Evolutionary conservation across 2,797 vertebrate genomes (phyloP), one percentile per base, ranked within the genome.

Genomic region (Microctenopoma stevenorrisi): DNA sequence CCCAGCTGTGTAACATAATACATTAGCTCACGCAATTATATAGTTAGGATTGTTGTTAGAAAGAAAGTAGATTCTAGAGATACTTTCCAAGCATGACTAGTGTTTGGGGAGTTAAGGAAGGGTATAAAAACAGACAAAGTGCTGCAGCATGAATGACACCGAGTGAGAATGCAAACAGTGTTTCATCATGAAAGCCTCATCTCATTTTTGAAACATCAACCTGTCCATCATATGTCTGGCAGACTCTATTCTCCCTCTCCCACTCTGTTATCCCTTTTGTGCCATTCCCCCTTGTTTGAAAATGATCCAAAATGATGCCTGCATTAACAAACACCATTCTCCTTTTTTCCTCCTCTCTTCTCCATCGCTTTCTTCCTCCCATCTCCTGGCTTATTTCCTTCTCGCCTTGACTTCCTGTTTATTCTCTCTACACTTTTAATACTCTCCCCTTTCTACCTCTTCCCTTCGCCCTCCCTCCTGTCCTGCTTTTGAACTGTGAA

Each of bases 121-220:
- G 72, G 64, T 15, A 4, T 61, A 66, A 77, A 56, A 63, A 65
- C 59, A 66, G 64, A 72, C 13, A 48, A 60, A 75, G 53, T 42
- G 40, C 15, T 56, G 61, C 22, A 50, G 5, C 65, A 72, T 79
- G 83, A 88, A 63, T 80, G 77, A 57, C 58, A 77, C 26, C 47
- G 48, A 44, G 68, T 3, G 60, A 72, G 68, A 67, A 68, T 59
- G 64, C 70, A 81, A 85, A 78, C 52, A 74, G 58, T 58, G 57
- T 89, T 90, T 91, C 72, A 75, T 89, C 81, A 85, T 80, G 48
- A 88, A 88, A 89, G 84, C 53, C 60, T 66, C 55, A 76, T 87
- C 85, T 86, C 74, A 86, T 68, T 84, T 73, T 86, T 88, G 85
- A 87, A 89, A 80, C 72, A 76, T 38, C 7, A 1, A 76, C 78